Percentiles rank a stretch among this genome's conserved stretches.
phyloP scores from a whole-genome alignment of 2,888 invertebrate species.

The Euplexia lucipara region DNA sequence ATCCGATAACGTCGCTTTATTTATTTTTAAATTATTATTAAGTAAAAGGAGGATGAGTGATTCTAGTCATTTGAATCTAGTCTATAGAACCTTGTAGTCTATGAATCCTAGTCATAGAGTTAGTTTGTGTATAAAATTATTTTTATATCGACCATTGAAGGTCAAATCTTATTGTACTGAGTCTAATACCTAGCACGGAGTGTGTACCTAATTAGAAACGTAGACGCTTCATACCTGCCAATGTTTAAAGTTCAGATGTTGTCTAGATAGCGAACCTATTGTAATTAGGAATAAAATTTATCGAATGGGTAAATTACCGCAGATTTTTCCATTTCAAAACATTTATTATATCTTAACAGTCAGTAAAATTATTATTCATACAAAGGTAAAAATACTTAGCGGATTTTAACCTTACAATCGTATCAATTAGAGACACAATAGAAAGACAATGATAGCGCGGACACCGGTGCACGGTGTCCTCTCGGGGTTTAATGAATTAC shows the following conservation, averaged over 20 bases:
- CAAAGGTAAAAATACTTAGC: no score
- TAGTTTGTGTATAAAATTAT: conserved; percentile 58
- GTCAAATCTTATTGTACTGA: conserved; percentile 25
- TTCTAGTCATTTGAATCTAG: conserved; percentile 82
- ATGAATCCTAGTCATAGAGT: conserved; percentile 55
- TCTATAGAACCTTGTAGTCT: conserved; percentile 57
- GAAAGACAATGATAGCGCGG: no score
- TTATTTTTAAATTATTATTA: conserved; percentile 61
- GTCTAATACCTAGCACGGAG: conserved; percentile 58
- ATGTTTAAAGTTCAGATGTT: conserved; percentile 21
- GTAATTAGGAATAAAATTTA: conserved; percentile 19
- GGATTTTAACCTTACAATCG: no score
- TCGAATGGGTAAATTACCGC: conserved; percentile 2
- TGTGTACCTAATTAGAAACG: conserved; percentile 52
- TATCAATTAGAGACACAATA: no score
- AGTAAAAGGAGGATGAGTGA: conserved; percentile 76
- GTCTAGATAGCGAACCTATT: conserved; percentile 1
- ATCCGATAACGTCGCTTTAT: conserved; percentile 80
- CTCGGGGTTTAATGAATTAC: no score
- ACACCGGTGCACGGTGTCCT: no score
- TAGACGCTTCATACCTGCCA: conserved; percentile 39
- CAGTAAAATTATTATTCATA: no score
- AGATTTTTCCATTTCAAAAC: not conserved
- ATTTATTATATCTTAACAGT: no score
- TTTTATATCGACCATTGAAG: conserved; percentile 53